A percentile compares a stretch with the other conserved stretches of the same genome.
Conservation (phyloP, 2,888 invertebrate species). For the Drosophila fulvimacula region DNA sequence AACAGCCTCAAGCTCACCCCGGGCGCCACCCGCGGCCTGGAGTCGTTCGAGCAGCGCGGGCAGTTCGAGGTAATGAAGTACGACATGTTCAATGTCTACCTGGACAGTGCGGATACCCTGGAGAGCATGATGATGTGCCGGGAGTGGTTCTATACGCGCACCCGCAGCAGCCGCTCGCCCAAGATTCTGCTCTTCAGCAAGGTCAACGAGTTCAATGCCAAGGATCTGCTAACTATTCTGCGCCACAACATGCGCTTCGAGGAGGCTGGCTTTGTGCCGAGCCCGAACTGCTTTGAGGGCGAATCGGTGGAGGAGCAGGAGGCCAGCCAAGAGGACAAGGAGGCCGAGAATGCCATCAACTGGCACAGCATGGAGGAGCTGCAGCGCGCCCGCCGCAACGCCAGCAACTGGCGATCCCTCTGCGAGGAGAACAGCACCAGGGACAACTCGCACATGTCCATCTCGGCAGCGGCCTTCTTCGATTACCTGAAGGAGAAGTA, state of each 20-base stretch:
- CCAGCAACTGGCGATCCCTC: slow-evolving; percentile 62
- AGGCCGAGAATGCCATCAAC: slow-evolving; percentile 31
- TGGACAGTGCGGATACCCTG: slow-evolving; percentile 64
- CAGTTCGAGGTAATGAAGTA: slow-evolving; percentile 61
- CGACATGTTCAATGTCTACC: slow-evolving; percentile 63
- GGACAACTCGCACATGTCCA: slow-evolving; percentile 58
- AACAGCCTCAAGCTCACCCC: slow-evolving; percentile 54
- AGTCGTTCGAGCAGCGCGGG: slow-evolving; percentile 49
- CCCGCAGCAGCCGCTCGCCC: slow-evolving; percentile 61
- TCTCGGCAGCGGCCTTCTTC: slow-evolving; percentile 60
- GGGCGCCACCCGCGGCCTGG: slow-evolving; percentile 48
- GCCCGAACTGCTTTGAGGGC: slow-evolving; percentile 60
- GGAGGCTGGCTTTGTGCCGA: slow-evolving; percentile 68
- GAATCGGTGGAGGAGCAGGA: slow-evolving; percentile 30
- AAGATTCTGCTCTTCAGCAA: slow-evolving; percentile 67
- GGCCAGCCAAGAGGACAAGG: slow-evolving; percentile 20
- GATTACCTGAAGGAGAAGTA: slow-evolving; percentile 61
- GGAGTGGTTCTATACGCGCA: slow-evolving; percentile 63
- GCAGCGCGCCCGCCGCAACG: slow-evolving; percentile 64
- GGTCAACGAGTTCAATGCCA: slow-evolving; percentile 69
- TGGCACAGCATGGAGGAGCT: slow-evolving; percentile 72
- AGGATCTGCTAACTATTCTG: slow-evolving; percentile 64
- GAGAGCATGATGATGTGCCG: slow-evolving; percentile 74
- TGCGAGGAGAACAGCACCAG: slow-evolving; percentile 64
- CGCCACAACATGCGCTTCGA: slow-evolving; percentile 63